Conservation (phyloP, 1,140 invertebrate genomes). For the Aleiodes sp. region DNA sequence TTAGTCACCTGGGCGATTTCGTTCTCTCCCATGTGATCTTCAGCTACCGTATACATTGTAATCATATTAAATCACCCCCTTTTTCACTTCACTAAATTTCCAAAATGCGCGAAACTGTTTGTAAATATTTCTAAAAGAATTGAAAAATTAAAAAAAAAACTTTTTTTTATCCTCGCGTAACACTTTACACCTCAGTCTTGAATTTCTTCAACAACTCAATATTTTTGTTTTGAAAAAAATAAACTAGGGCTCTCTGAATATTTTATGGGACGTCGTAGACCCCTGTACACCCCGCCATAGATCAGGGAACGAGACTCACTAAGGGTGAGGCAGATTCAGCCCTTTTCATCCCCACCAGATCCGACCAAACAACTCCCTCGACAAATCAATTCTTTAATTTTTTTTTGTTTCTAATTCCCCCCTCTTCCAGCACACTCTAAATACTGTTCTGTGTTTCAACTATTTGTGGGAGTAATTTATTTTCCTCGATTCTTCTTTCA, state of each 20-base stretch:
- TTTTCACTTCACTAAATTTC: background rate
- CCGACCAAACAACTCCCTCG: background rate
- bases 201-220: too few species aligned
- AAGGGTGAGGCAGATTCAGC: conserved; percentile 28
- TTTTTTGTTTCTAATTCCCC: background rate
- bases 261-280: conserved; percentile 36
- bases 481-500: background rate
- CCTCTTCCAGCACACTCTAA: background rate
- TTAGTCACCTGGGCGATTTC: conserved; percentile 65
- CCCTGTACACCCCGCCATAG: conserved; percentile 32
- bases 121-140: too few species aligned
- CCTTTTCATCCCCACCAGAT: background rate
- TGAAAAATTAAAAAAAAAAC: too few species aligned
- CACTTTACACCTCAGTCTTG: too few species aligned
- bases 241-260: background rate
- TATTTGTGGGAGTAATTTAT: background rate
- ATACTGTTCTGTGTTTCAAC: background rate
- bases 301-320: conserved; percentile 8
- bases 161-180: too few species aligned
- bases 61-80: conserved; percentile 36
- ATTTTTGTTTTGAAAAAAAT: too few species aligned
- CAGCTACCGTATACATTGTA: conserved; percentile 64
- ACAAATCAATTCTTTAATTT: conserved; percentile 1
- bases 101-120: background rate
- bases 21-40: conserved; percentile 62